Evolutionary conservation across 2,797 vertebrate genomes (phyloP).

Genomic region (Takifugu rubripes): DNA sequence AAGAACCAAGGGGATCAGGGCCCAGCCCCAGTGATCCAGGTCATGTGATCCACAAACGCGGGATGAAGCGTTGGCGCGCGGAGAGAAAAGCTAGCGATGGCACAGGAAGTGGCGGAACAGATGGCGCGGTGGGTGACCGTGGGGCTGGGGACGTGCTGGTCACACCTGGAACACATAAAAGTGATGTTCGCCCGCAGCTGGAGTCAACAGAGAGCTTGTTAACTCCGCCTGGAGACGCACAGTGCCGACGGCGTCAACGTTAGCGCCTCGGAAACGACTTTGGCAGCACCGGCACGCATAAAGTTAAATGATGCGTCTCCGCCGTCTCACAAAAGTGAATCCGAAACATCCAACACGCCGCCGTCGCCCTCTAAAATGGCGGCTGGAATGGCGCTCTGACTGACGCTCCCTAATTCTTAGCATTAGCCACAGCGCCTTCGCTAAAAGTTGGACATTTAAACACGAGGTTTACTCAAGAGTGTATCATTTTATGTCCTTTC

Average conservation of each 20-base stretch:
- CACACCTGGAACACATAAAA: constrained; percentile 57
- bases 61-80: background rate
- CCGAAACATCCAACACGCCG: background rate
- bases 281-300: background rate
- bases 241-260: background rate
- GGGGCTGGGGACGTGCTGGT: constrained; percentile 49
- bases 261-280: background rate
- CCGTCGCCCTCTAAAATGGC: background rate
- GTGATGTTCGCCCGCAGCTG: constrained; percentile 41
- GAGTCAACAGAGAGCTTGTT: constrained; percentile 27
- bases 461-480: too few relatives aligned
- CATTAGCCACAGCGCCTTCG: too few relatives aligned
- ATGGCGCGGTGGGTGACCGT: constrained; percentile 67
- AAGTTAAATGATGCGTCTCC: background rate
- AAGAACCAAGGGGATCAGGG: too few relatives aligned
- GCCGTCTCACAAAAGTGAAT: background rate
- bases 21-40: background rate
- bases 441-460: too few relatives aligned
- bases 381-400: too few relatives aligned
- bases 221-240: constrained; percentile 26
- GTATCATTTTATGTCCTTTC: too few relatives aligned
- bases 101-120: constrained; percentile 67
- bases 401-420: too few relatives aligned
- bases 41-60: background rate
- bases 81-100: constrained; percentile 8